phyloP scores from a whole-genome alignment of 2,888 invertebrate genomes.

The Ochlodes sylvanus region DNA sequence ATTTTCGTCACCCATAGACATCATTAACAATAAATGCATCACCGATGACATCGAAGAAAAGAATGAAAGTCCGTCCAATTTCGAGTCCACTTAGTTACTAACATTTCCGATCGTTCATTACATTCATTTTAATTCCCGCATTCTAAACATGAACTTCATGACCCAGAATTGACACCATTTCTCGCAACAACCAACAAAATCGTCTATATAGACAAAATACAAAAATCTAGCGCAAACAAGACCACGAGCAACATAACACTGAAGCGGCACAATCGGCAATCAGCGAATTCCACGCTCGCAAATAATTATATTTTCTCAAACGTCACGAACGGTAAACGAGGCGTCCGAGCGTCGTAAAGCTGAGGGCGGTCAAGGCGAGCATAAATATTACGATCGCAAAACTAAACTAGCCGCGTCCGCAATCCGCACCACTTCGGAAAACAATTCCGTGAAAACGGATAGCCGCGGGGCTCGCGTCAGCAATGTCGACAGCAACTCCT shows the following conservation, averaged over 20 bases:
- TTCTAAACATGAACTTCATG: no score
- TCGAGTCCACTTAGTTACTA: no score
- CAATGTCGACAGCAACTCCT: slow-evolving; percentile 26
- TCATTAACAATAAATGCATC: no score
- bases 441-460: slow-evolving; percentile 40
- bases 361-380: slow-evolving; percentile 28
- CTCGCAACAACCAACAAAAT: not conserved
- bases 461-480: slow-evolving; percentile 40
- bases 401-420: slow-evolving; percentile 21
- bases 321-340: slow-evolving; percentile 10
- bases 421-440: slow-evolving; percentile 33
- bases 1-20: no score
- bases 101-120: no score
- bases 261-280: slow-evolving; percentile 1
- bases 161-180: no score
- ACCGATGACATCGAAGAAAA: no score
- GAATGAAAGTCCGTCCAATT: no score
- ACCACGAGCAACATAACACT: slow-evolving; percentile 4
- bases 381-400: slow-evolving; percentile 32
- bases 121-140: no score
- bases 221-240: not conserved
- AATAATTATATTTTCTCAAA: slow-evolving; percentile 7
- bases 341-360: slow-evolving; percentile 13
- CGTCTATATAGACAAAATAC: not conserved
- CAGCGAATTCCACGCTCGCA: slow-evolving; percentile 1